Evolutionary conservation across 2,113 vertebrate species (phyloP), one percentile per base, ranked within the genome.

Genomic region (Melozone crissalis): DNA sequence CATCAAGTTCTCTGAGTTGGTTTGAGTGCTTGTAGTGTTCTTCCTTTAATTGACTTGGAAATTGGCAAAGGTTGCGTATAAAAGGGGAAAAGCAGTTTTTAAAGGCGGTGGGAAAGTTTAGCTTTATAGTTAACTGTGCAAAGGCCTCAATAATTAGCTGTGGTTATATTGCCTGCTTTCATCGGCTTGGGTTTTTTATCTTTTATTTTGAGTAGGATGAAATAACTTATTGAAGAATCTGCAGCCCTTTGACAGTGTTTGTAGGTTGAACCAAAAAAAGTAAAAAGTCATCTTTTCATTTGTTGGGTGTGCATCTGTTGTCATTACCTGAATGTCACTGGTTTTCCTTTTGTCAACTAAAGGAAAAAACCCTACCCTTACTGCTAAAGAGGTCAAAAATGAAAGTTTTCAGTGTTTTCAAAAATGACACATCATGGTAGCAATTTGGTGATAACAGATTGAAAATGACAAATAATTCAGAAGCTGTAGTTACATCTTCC

Each of bases 11-110:
- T 94, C 68, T 12, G 76, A 87, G 90, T 22, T 86, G 83, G 72
- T 92, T 90, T 92, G 93, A 96, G 74, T 87, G 49, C 88, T 90
- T 93, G 65, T 82, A 87, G 79, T 92, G 62, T 93, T 94, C 80
- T 90, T 93, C 68, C 88, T 95, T 93, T 93, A 93, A 93, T 86
- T 94, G 95, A 89, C 88, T 95, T 94, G 82, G 61, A 90, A 83
- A 37, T 55, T 78, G 66, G 65, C 86, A 92, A 80, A 77, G 73
- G 87, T 62, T 94, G 73, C 58, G 65, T 73, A 63, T 46, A 58
- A 90, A 96, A 91, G 46, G 19, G 51, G 75, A 62, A 54, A 55
- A 86, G 44, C 41, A 82, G 16, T 77, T 95, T 94, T 93, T 88
- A 61, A 80, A 93, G 31, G 18, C 5, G 6, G 15, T 83, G 71